phyloP scores from a whole-genome alignment of 2,113 vertebrate species.

The Microcebus murinus region DNA sequence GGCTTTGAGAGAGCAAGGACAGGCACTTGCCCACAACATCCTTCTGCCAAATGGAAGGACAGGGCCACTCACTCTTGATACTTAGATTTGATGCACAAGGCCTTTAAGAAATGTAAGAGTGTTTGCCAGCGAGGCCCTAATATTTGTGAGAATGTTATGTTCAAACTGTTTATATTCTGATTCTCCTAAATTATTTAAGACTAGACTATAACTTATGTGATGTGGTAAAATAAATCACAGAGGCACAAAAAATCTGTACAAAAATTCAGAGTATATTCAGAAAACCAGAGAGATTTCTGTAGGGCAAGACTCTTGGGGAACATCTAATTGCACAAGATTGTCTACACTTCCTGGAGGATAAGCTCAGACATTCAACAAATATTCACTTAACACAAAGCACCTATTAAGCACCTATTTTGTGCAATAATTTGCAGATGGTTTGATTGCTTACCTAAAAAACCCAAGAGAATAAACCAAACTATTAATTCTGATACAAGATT shows the following conservation, averaged over 20 bases:
- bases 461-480: background rate
- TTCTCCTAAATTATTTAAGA: slow-evolving; percentile 41
- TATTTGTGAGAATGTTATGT: background rate
- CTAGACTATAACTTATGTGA: background rate
- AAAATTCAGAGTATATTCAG: background rate
- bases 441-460: background rate
- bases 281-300: background rate
- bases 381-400: background rate
- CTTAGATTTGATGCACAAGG: background rate
- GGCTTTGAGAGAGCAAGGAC: background rate
- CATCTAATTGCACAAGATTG: background rate
- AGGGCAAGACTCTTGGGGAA: background rate
- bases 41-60: background rate
- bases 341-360: background rate
- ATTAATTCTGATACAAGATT: background rate
- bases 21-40: background rate
- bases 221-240: background rate
- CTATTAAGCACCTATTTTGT: background rate
- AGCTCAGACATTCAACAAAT: background rate
- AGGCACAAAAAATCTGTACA: background rate
- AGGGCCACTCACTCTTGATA: background rate
- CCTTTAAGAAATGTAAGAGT: background rate
- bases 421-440: background rate
- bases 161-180: slow-evolving; percentile 1
- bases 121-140: background rate